Percentiles rank a stretch among this genome's conserved stretches.
phyloP scores from a whole-genome alignment of 2,888 invertebrate genomes.

The Congeria kusceri region DNA sequence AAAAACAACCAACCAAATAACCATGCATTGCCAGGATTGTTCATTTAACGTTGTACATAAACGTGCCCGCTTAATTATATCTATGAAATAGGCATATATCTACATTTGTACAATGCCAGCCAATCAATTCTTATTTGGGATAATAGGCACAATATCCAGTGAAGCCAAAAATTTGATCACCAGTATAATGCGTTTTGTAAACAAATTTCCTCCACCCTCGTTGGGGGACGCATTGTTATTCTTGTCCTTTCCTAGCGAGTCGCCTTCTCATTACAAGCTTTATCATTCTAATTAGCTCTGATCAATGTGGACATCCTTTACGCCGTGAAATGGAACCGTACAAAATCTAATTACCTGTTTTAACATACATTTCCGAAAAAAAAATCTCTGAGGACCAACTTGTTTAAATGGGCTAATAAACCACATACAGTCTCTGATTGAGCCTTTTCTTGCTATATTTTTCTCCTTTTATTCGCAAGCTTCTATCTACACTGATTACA shows the following conservation, averaged over 20 bases:
- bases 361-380: constrained; percentile 64
- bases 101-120: background rate
- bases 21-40: too few species aligned
- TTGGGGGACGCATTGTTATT: constrained; percentile 32
- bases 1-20: too few species aligned
- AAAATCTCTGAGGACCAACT: constrained; percentile 48
- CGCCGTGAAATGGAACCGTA: constrained; percentile 51
- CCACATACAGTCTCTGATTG: constrained; percentile 50
- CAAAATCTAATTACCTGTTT: constrained; percentile 66
- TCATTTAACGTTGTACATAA: too few species aligned
- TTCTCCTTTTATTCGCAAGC: constrained; percentile 43
- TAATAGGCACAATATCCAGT: constrained; percentile 46
- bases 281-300: constrained; percentile 66
- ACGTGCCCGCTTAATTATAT: too few species aligned
- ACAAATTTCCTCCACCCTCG: constrained; percentile 54
- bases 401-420: constrained; percentile 64
- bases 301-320: constrained; percentile 63
- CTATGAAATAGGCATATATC: too few species aligned
- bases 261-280: constrained; percentile 53
- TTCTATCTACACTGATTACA: constrained; percentile 63
- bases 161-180: constrained; percentile 55
- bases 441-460: constrained; percentile 37
- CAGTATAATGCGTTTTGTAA: constrained; percentile 58
- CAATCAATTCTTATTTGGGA: constrained; percentile 16
- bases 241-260: constrained; percentile 14